Base-by-base conservation (phyloP, 2,113 vertebrate species). In the Octodon degus region DNA sequence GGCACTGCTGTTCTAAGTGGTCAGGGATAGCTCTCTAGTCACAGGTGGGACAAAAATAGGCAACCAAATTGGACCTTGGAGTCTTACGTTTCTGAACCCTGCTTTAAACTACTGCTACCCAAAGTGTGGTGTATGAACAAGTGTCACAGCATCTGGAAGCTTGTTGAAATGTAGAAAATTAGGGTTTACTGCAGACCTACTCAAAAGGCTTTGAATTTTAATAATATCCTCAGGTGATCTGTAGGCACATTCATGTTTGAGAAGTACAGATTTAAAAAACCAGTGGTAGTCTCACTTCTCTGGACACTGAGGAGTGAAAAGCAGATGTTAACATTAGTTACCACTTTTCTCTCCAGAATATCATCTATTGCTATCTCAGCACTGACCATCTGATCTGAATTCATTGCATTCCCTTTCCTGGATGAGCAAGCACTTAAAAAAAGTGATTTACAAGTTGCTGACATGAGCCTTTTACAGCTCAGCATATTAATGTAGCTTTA, bases 161-260 rank as follows among this genome's bases (percentile, higher is more conserved):
- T 92, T 81, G 20, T 88, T 96, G 87, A 95, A 97, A 93, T 84
- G 58, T 16, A 68, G 72, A 86, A 53, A 12, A 24, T 95, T 47
- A 65, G 91, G 40, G 14, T n/a, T 94, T 37, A 77, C 22, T 43
- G 50, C 40, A 90, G n/a, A 89, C 55, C 14, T 80, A 74, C 40
- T 70, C 37, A 92, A n/a, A 16, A 84, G 70, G 93, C 77, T 76
- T 34, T 27, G 62, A 94, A 95, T 89, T 94, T 96, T 95, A 93
- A 81, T 77, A 85, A 95, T 63, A 85, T 86, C 10, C 60, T 67
- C 0, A 89, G n/a, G 19, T 90, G 58, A 95, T 86, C 50, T 86
- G 37, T 50, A 47, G 25, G 47, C 6, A 80, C 67, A 63, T 80
- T 96, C 34, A 81, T 77, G n/a, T 90, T 93, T 89, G 67, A 87